A percentile compares a stretch with the other conserved stretches of the same genome.
phyloP scores from a whole-genome alignment of 2,113 vertebrate species.

The Oostethus manadensis region DNA sequence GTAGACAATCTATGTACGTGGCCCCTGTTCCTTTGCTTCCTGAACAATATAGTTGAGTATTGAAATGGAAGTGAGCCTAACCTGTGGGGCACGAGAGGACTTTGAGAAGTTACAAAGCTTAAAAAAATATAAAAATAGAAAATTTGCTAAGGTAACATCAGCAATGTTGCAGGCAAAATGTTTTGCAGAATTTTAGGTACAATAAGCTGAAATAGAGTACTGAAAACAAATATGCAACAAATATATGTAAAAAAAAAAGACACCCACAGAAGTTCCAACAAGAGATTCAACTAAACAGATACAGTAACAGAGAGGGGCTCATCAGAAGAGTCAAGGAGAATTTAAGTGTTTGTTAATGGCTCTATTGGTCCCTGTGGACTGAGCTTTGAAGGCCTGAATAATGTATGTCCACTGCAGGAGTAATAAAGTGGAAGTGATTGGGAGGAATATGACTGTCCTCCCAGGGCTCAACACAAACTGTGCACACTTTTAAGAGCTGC shows the following conservation, averaged over 20 bases:
- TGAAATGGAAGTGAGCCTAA: too few relatives aligned
- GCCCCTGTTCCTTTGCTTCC: too few relatives aligned
- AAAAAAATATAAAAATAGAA: too few relatives aligned
- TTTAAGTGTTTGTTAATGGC: constrained; percentile 71
- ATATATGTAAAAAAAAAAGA: neutral
- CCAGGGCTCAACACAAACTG: constrained; percentile 65
- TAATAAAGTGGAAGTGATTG: constrained; percentile 76
- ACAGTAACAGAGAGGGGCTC: constrained; percentile 20
- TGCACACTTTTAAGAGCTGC: constrained; percentile 66
- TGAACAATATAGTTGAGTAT: too few relatives aligned
- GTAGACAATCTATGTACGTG: too few relatives aligned
- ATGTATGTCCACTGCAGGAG: constrained; percentile 66
- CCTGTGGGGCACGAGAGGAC: too few relatives aligned
- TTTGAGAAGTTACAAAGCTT: too few relatives aligned
- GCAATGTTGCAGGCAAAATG: too few relatives aligned
- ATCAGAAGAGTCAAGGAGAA: constrained; percentile 46
- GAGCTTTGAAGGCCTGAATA: constrained; percentile 66
- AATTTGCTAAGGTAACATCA: too few relatives aligned
- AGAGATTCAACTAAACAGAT: constrained; percentile 26
- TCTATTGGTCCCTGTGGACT: constrained; percentile 66
- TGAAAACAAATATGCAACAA: neutral
- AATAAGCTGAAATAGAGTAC: too few relatives aligned
- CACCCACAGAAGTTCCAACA: neutral
- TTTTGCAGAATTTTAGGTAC: too few relatives aligned
- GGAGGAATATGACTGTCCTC: constrained; percentile 68